These are phyloP conservation scores for Euphonia xanthogaster DNA, from an alignment of 2,797 vertebrate genomes.

Conservation along the genomic window DNA sequence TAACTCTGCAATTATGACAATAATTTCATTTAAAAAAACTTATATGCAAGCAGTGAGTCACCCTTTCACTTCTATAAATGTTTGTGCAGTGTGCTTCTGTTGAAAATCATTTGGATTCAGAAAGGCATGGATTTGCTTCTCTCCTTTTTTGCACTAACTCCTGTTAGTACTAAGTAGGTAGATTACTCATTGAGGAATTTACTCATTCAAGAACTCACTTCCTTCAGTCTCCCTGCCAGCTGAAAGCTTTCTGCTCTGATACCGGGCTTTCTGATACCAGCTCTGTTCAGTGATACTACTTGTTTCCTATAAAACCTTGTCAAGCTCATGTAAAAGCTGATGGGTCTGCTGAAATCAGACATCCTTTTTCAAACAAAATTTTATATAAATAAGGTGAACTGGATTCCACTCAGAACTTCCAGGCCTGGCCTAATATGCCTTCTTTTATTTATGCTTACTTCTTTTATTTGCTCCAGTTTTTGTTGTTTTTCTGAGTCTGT, in stretches of 20 bases:
- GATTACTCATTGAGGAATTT: neutral
- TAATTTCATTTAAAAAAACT: constrained; percentile 65
- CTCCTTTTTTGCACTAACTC: neutral
- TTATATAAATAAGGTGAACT: neutral
- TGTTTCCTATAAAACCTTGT: neutral
- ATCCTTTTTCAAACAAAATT: neutral
- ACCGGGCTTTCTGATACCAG: neutral
- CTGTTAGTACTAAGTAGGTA: neutral
- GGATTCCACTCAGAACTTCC: neutral
- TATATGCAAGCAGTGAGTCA: constrained; percentile 39
- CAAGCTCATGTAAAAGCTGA: neutral
- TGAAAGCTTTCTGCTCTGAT: neutral
- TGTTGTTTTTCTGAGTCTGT: neutral
- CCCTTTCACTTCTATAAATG: constrained; percentile 11
- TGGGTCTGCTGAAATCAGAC: neutral
- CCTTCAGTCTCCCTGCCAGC: neutral
- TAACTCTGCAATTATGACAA: constrained; percentile 66
- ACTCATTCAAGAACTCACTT: neutral
- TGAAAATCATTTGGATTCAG: neutral
- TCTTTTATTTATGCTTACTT: neutral
- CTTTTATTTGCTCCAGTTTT: neutral
- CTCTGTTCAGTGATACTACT: neutral
- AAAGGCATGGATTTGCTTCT: neutral
- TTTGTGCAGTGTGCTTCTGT: neutral
- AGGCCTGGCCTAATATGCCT: neutral